A percentile compares a stretch with the other conserved stretches of the same genome.
Evolutionary conservation across 1,140 invertebrate genomes (phyloP).

Genomic region (Frieseomelitta varia): DNA sequence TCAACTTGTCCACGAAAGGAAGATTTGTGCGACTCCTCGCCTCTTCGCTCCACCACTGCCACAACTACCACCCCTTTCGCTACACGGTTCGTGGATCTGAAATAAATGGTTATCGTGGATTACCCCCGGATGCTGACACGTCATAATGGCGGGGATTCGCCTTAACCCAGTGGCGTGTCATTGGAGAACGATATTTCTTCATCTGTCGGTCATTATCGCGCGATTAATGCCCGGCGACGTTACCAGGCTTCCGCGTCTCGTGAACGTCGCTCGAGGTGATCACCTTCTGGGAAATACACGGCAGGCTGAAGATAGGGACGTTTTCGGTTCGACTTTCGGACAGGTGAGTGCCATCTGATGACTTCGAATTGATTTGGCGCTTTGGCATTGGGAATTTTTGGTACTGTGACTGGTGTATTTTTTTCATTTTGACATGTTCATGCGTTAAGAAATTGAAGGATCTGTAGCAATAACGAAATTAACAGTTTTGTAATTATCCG

Average conservation of each 20-base stretch:
- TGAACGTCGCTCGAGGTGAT: background rate
- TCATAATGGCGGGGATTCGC: slow-evolving; percentile 56
- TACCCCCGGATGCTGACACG: slow-evolving; percentile 55
- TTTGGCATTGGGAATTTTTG: background rate
- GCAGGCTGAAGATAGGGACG: fast-evolving
- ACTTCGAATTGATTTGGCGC: background rate
- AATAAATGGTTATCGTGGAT: slow-evolving; percentile 64
- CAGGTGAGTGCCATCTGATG: background rate
- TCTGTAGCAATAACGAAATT: background rate
- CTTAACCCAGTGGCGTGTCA: slow-evolving; percentile 42
- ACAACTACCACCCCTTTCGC: background rate
- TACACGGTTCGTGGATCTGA: slow-evolving; percentile 30
- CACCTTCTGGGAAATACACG: background rate
- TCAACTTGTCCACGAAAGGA: slow-evolving; percentile 62
- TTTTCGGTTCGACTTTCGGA: background rate
- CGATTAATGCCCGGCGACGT: slow-evolving; percentile 23
- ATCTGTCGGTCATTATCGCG: slow-evolving; percentile 52
- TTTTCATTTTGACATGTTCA: background rate
- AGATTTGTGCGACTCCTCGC: slow-evolving; percentile 57
- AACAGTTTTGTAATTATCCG: background rate
- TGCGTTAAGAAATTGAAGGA: background rate
- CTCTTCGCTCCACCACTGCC: background rate
- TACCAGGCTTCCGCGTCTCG: background rate
- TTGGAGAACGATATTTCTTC: slow-evolving; percentile 50
- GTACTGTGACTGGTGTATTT: background rate